phyloP scores from a whole-genome alignment of 2,113 vertebrate genomes.

The Paedocypris sp. region DNA sequence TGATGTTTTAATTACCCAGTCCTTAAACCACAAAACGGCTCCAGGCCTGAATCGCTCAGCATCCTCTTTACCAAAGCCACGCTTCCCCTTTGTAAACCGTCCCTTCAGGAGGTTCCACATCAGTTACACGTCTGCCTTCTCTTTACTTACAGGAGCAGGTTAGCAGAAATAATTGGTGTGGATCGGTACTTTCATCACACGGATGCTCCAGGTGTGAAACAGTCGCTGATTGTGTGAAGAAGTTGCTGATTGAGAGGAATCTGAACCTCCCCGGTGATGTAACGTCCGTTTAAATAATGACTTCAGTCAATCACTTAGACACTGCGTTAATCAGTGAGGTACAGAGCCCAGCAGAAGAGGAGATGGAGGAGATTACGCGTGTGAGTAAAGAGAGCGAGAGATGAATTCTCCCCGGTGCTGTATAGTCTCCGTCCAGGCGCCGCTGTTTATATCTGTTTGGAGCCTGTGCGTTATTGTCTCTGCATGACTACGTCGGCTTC shows the following conservation, averaged over 20 bases:
- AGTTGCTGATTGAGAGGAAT: constrained; percentile 38
- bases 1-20: too few relatives aligned
- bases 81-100: too few relatives aligned
- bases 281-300: constrained; percentile 37
- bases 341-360: constrained; percentile 29
- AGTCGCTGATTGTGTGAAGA: constrained; percentile 33
- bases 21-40: too few relatives aligned
- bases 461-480: constrained; percentile 9
- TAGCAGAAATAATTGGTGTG: constrained; percentile 37
- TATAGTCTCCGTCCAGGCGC: constrained; percentile 14
- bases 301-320: constrained; percentile 39
- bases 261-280: constrained; percentile 28
- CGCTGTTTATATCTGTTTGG: constrained; percentile 17
- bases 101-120: too few relatives aligned
- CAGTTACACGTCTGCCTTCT: not conserved
- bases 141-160: constrained; percentile 18
- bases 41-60: too few relatives aligned
- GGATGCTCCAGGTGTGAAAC: constrained; percentile 26
- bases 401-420: constrained; percentile 20
- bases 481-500: constrained; percentile 21
- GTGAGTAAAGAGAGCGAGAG: not conserved
- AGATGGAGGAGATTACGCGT: constrained; percentile 31
- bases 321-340: constrained; percentile 36
- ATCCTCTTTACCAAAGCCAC: too few relatives aligned
- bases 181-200: constrained; percentile 23